These are phyloP conservation scores for Lophura nycthemera DNA, from an alignment of 2,113 vertebrate genomes.

Conservation along the genomic window DNA sequence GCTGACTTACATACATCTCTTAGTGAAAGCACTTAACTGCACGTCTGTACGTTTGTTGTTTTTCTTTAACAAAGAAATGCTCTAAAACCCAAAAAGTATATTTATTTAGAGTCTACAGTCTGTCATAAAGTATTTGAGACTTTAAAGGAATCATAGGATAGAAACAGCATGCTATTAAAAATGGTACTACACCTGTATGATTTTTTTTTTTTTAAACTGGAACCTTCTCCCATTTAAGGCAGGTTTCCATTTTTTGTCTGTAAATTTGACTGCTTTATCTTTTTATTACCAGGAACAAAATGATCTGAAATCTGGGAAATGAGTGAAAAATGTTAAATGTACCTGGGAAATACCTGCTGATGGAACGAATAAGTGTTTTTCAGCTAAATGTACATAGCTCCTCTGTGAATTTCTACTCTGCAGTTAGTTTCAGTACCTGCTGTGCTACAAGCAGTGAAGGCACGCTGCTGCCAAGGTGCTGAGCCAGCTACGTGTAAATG, in stretches of 20 bases:
- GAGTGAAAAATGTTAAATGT: background rate
- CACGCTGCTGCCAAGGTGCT: background rate
- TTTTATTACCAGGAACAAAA: background rate
- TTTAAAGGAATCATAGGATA: background rate
- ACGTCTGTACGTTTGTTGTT: background rate
- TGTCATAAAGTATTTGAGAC: background rate
- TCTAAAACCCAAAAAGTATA: background rate
- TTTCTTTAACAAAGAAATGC: background rate
- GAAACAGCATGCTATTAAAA: background rate
- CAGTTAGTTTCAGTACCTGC: background rate
- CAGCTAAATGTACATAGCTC: background rate
- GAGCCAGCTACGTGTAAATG: accelerated
- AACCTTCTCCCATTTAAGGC: background rate
- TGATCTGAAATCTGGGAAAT: background rate
- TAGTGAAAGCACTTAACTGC: background rate
- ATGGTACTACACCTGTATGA: background rate
- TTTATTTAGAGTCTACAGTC: background rate
- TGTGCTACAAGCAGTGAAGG: background rate
- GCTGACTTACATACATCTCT: background rate
- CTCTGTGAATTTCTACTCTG: background rate
- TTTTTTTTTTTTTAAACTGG: background rate
- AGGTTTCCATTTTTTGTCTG: background rate
- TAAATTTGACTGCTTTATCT: background rate
- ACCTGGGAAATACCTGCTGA: background rate
- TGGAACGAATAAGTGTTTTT: background rate